A percentile compares a stretch with the other conserved stretches of the same genome.
These are phyloP conservation scores for Adrianichthys oophorus DNA, from an alignment of 2,797 vertebrate genomes.

Conservation along the genomic window DNA sequence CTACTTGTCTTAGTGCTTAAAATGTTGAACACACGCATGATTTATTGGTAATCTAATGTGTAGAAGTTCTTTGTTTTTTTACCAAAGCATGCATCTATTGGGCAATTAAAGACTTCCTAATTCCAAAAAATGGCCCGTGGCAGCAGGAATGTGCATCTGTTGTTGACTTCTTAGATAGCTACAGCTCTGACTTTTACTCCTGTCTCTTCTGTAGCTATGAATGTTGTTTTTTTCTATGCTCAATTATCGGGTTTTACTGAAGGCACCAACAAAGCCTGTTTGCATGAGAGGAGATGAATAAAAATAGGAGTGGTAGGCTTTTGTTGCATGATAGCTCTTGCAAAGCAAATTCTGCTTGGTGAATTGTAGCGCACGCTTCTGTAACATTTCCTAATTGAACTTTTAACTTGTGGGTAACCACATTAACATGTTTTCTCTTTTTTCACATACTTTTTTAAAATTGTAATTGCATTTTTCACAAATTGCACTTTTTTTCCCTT, in stretches of 20 bases:
- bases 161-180: slow-evolving; percentile 19
- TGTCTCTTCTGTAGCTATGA: slow-evolving; percentile 10
- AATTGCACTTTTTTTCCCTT: slow-evolving; percentile 6
- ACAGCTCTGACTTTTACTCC: slow-evolving; percentile 25
- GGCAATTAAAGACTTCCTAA: not conserved
- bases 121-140: slow-evolving; percentile 10
- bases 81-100: not conserved
- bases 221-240: slow-evolving; percentile 37
- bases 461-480: slow-evolving; percentile 8
- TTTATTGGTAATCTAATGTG: not conserved
- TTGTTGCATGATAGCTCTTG: slow-evolving; percentile 65
- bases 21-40: too few relatives aligned
- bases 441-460: not conserved
- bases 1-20: too few relatives aligned
- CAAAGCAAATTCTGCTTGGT: slow-evolving; percentile 26
- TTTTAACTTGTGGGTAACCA: slow-evolving; percentile 19
- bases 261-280: slow-evolving; percentile 43
- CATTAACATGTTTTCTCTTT: slow-evolving; percentile 9
- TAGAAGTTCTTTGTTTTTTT: slow-evolving; percentile 7
- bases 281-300: slow-evolving; percentile 56
- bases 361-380: slow-evolving; percentile 52
- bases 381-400: slow-evolving; percentile 7
- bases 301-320: slow-evolving; percentile 21
- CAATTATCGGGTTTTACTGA: slow-evolving; percentile 22
- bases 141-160: slow-evolving; percentile 13